phyloP scores from a whole-genome alignment of 1,140 invertebrate species.

The Archegozetes longisetosus region DNA sequence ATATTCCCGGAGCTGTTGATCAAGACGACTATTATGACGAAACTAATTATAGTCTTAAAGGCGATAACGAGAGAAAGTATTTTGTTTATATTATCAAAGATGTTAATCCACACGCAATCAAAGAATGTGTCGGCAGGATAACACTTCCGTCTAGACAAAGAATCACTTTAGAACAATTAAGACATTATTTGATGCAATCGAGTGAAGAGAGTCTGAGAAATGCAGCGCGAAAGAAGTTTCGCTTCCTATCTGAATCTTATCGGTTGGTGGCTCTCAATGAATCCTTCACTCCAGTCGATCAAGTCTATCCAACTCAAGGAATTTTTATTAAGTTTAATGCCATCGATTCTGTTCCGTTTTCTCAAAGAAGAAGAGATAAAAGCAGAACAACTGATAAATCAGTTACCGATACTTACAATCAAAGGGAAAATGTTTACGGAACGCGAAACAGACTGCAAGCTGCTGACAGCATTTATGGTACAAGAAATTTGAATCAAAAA shows the following conservation, averaged over 20 bases:
- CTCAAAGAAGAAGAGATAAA: not conserved
- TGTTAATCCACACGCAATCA: slow-evolving; percentile 1
- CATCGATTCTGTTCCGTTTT: not conserved
- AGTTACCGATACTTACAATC: not conserved
- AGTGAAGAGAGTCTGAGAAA: slow-evolving; percentile 8
- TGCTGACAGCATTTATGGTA: not conserved
- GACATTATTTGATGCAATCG: slow-evolving; percentile 11
- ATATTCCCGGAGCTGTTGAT: not conserved
- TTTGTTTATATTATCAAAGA: slow-evolving; percentile 15
- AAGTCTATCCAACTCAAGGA: slow-evolving; percentile 18
- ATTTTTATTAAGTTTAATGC: slow-evolving; percentile 14
- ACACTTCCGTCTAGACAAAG: not conserved
- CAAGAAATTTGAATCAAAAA: not conserved
- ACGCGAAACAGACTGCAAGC: not conserved
- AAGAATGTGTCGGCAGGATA: slow-evolving; percentile 15
- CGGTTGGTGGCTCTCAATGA: slow-evolving; percentile 11
- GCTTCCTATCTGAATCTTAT: slow-evolving; percentile 17
- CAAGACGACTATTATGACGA: not conserved
- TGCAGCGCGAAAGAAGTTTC: not conserved
- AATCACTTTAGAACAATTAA: slow-evolving; percentile 16
- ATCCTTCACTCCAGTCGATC: slow-evolving; percentile 10
- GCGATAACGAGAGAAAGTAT: slow-evolving; percentile 13
- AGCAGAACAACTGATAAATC: not conserved
- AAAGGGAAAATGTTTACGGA: not conserved
- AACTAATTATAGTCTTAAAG: not conserved